Conservation (phyloP, 53 echinoderm and acorn worm genomes). For the Hippasteria phrygiana region DNA sequence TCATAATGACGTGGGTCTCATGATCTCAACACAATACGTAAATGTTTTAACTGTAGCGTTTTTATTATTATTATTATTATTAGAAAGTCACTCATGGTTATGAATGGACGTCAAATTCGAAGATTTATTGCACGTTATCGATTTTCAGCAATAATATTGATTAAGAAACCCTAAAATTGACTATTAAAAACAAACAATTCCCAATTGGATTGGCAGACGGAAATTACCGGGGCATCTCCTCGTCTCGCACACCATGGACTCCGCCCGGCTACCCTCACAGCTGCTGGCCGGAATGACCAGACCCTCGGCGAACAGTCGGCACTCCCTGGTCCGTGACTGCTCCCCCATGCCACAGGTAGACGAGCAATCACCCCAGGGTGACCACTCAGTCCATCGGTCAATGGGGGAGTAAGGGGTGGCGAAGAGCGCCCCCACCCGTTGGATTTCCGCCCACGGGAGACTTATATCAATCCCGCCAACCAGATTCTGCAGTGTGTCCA, state of each 20-base stretch:
- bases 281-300: slow-evolving; percentile 41
- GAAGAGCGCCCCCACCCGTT: slow-evolving; percentile 19
- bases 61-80: no score
- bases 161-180: no score
- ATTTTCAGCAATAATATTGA: no score
- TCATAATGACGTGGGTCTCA: no score
- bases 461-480: neutral
- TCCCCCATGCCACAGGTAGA: slow-evolving; percentile 55
- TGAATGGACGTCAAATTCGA: no score
- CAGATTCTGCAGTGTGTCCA: slow-evolving; percentile 8
- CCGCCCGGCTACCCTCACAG: slow-evolving; percentile 34
- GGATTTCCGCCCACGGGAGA: slow-evolving; percentile 30
- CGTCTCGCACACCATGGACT: slow-evolving; percentile 48
- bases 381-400: slow-evolving; percentile 64
- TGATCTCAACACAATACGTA: no score
- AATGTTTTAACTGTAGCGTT: no score
- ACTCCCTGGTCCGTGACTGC: slow-evolving; percentile 37
- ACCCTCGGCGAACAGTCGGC: slow-evolving; percentile 32
- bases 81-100: no score
- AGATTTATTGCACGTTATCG: no score
- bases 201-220: no score
- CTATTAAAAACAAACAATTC: no score
- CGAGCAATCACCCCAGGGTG: slow-evolving; percentile 59
- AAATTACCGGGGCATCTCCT: slow-evolving; percentile 36
- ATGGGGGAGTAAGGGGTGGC: slow-evolving; percentile 16